Percentiles rank a stretch among this genome's conserved stretches.
Evolutionary conservation across 2,888 invertebrate genomes (phyloP).

Genomic region (Ophion ventricosus): DNA sequence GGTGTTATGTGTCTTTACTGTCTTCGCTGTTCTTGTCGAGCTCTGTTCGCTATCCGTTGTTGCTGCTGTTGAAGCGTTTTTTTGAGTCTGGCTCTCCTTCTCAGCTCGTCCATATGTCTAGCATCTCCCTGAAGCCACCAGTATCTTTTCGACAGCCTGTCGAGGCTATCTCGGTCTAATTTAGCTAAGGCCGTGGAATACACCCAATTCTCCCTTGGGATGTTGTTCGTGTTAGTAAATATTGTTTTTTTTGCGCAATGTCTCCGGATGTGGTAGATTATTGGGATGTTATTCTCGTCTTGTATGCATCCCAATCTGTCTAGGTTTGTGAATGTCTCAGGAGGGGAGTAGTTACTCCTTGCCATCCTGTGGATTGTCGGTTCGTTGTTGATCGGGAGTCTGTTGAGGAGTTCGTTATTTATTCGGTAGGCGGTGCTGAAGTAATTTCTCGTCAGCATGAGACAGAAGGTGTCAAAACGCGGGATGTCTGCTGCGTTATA

Average conservation of each 20-base stretch:
- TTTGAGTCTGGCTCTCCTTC: not conserved
- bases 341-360: conserved; percentile 34
- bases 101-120: not conserved
- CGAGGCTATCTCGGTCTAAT: not conserved
- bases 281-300: not conserved
- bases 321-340: conserved; percentile 20
- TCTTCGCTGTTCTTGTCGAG: too few relatives aligned
- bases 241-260: not conserved
- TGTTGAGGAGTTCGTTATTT: not conserved
- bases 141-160: not conserved
- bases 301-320: conserved; percentile 13
- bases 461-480: not conserved
- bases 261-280: too few relatives aligned
- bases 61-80: not conserved
- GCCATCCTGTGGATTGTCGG: conserved; percentile 3
- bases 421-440: not conserved
- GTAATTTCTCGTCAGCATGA: too few relatives aligned
- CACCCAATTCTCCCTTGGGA: not conserved
- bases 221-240: not conserved
- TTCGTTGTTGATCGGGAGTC: not conserved
- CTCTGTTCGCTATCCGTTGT: not conserved
- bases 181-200: conserved; percentile 9
- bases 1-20: too few relatives aligned
- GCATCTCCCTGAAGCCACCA: not conserved
- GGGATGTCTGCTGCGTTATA: not conserved